A percentile compares a stretch with the other conserved stretches of the same genome.
Evolutionary conservation across 2,888 invertebrate species (phyloP).

Genomic region (Euclidia mi): DNA sequence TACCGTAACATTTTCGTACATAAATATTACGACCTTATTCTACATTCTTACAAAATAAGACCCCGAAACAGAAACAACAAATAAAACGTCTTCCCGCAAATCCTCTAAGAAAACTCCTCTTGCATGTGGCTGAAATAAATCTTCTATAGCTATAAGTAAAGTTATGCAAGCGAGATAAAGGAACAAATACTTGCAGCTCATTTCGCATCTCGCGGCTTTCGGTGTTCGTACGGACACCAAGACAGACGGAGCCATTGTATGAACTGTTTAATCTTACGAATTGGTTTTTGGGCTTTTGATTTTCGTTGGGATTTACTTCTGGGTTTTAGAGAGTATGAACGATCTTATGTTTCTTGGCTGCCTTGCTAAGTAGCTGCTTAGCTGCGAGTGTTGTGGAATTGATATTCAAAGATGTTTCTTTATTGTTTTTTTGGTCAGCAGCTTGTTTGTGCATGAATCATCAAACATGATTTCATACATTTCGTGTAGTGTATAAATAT

Average conservation of each 20-base stretch:
- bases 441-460: too few species aligned
- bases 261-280: background rate
- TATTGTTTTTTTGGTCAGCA: too few species aligned
- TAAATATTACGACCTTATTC: conserved; percentile 20
- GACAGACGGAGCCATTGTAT: conserved; percentile 23
- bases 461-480: too few species aligned
- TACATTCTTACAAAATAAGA: conserved; percentile 14
- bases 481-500: too few species aligned
- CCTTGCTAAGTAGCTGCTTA: too few species aligned
- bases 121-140: conserved; percentile 25
- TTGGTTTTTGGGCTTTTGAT: background rate
- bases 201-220: conserved; percentile 55
- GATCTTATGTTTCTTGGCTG: too few species aligned
- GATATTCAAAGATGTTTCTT: too few species aligned
- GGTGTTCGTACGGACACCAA: conserved; percentile 48
- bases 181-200: conserved; percentile 46
- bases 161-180: conserved; percentile 30
- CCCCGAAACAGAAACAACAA: conserved; percentile 19
- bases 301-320: too few species aligned
- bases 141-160: conserved; percentile 24
- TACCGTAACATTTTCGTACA: conserved; percentile 10
- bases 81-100: conserved; percentile 24
- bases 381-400: too few species aligned
- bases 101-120: conserved; percentile 26
- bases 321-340: too few species aligned